A percentile compares a stretch with the other conserved stretches of the same genome.
phyloP scores from a whole-genome alignment of 2,888 invertebrate species.

The Choristoneura rosaceana region DNA sequence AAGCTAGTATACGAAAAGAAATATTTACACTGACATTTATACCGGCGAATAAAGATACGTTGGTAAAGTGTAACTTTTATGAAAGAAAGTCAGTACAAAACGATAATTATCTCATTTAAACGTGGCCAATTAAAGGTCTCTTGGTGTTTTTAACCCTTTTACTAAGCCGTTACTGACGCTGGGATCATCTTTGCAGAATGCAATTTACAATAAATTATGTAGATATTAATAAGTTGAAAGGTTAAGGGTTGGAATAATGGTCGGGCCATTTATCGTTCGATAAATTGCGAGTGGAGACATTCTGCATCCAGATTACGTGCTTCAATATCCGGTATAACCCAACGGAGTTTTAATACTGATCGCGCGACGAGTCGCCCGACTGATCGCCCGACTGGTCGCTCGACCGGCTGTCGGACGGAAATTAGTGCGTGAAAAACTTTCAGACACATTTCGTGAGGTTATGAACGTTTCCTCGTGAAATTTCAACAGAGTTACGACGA shows the following conservation, averaged over 20 bases:
- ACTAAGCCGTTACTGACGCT: conserved; percentile 61
- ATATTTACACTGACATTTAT: background rate
- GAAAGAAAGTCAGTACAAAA: too few relatives aligned
- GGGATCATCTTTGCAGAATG: conserved; percentile 75
- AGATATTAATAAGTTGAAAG: conserved; percentile 84
- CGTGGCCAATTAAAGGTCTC: background rate
- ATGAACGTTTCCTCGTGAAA: conserved; percentile 54
- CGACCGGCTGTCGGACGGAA: conserved; percentile 26
- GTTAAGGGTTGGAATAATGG: conserved; percentile 84
- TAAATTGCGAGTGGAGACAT: conserved; percentile 83
- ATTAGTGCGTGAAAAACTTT: conserved; percentile 63
- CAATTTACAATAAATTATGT: conserved; percentile 85
- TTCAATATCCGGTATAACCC: conserved; percentile 82
- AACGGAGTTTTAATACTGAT: conserved; percentile 50
- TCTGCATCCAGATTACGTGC: conserved; percentile 83
- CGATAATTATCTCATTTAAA: too few relatives aligned
- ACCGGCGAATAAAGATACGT: too few relatives aligned
- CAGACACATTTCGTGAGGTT: conserved; percentile 54
- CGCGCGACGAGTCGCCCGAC: conserved; percentile 47
- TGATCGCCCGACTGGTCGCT: conserved; percentile 43
- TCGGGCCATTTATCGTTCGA: conserved; percentile 80
- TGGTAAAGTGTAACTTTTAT: too few relatives aligned
- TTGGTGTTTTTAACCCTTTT: conserved; percentile 14
- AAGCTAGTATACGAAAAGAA: background rate
- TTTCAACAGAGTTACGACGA: conserved; percentile 51